Evolutionary conservation across 2,888 invertebrate genomes (phyloP).

Genomic region (Piscicola geometra): DNA sequence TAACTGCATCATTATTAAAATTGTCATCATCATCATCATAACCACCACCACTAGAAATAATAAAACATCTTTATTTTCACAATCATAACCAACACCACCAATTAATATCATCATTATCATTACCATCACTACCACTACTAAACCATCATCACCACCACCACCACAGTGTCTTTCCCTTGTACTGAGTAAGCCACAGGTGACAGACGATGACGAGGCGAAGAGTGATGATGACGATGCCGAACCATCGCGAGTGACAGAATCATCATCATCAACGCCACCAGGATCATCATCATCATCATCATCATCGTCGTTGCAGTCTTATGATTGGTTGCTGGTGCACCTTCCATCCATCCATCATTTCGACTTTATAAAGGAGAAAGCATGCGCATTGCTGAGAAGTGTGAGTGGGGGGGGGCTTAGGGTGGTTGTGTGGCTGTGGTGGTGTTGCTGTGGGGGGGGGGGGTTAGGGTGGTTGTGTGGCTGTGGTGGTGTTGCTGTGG

Average conservation of each 20-base stretch:
- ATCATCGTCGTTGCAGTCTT: conserved; percentile 37
- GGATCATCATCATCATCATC: neutral
- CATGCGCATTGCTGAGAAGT: conserved; percentile 51
- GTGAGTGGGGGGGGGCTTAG: neutral
- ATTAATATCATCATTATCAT: too few relatives aligned
- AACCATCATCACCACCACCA: neutral
- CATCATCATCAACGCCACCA: neutral
- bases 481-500: conserved; percentile 12
- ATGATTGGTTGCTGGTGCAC: conserved; percentile 55
- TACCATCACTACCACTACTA: too few relatives aligned
- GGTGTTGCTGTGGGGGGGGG: neutral
- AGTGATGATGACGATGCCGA: too few relatives aligned
- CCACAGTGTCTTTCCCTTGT: conserved; percentile 15
- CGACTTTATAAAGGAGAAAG: conserved; percentile 52
- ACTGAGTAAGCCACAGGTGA: neutral
- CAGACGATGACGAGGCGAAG: conserved; percentile 17
- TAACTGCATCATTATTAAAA: too few relatives aligned
- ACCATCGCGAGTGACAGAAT: too few relatives aligned
- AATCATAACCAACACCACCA: too few relatives aligned
- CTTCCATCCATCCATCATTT: conserved; percentile 74
- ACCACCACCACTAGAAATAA: too few relatives aligned
- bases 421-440: neutral
- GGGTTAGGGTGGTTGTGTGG: neutral
- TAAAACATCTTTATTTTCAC: too few relatives aligned
- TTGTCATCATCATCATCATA: too few relatives aligned